Evolutionary conservation across 92 coral and sea anemone genomes (phyloP), one percentile per base, ranked within the genome.

Genomic region (Zoanthus solanderi): DNA sequence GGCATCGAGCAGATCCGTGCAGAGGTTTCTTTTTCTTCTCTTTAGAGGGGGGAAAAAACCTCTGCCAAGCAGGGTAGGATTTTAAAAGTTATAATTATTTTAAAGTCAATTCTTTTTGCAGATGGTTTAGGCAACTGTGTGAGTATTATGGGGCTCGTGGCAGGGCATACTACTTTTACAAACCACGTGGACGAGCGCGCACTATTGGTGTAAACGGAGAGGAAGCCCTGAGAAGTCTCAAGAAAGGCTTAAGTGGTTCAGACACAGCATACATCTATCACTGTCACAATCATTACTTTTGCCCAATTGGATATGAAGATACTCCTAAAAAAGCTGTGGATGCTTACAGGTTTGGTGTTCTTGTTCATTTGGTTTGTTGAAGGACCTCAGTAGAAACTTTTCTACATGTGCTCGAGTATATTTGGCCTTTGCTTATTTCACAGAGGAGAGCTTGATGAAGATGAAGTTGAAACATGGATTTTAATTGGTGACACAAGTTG

Each of bases 301-400:
- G 96, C 77, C 96, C 96, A 11, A 90, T 94, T 79, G 96, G 96
- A 23, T 94, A 92, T 71, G 96, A 94, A 54, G 96, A 94, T 78
- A 89, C 96, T 7, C 93, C 96, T 7, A 48, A 17, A 58, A 94
- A 83, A 53, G 87, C 96, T 47, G 34, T 89, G 14, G 90, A 94
- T 74, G 96, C 96, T 0, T 94, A 94, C 93, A 92, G 95, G 96
- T 92, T 54, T 7, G 29, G 11, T 23, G 31, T 17, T 8, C 53
- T 16, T 13, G 10, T 18, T n/a, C 15, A 18, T 60, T 60, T 60
- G 13, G 17, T 16, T 4, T 16, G 69, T 16, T 16, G 10, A 17
- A 18, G 6, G 23, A 6, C 6, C 9, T 8, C 69, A 4, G 69
- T 7, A n/a, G 8, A 63, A 63, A 16, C 18, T 2, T 23, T 63